Conservation (phyloP, 2,797 vertebrate species). For the Galago senegalensis region DNA sequence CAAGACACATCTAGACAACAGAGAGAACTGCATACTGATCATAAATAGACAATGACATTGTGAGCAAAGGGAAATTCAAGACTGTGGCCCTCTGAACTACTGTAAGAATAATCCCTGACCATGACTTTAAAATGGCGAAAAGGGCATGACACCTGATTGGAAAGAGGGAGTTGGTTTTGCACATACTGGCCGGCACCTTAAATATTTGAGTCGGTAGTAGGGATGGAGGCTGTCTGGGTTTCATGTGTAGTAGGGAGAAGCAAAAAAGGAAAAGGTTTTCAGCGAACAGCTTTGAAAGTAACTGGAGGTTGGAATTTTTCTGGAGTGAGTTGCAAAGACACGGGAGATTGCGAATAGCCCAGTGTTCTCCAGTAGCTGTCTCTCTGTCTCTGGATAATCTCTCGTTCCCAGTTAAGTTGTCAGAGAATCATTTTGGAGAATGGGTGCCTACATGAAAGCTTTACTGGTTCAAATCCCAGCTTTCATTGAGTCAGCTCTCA, state of each 20-base stretch:
- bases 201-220: background rate
- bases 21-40: background rate
- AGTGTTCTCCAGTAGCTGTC: background rate
- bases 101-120: background rate
- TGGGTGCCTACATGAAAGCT: background rate
- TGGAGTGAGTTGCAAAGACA: background rate
- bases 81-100: background rate
- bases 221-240: background rate
- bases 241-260: background rate
- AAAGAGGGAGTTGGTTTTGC: background rate
- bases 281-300: background rate
- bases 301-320: background rate
- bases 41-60: background rate
- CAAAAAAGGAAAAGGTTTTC: background rate
- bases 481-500: background rate
- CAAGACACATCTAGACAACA: fast-evolving
- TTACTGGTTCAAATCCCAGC: background rate
- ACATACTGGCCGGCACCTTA: background rate
- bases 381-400: background rate
- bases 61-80: background rate
- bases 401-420: background rate
- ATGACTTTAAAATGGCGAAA: background rate
- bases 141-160: background rate
- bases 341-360: background rate
- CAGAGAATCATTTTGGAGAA: background rate